Conservation (phyloP, 2,113 vertebrate species). For the Ardeotis arabs region DNA sequence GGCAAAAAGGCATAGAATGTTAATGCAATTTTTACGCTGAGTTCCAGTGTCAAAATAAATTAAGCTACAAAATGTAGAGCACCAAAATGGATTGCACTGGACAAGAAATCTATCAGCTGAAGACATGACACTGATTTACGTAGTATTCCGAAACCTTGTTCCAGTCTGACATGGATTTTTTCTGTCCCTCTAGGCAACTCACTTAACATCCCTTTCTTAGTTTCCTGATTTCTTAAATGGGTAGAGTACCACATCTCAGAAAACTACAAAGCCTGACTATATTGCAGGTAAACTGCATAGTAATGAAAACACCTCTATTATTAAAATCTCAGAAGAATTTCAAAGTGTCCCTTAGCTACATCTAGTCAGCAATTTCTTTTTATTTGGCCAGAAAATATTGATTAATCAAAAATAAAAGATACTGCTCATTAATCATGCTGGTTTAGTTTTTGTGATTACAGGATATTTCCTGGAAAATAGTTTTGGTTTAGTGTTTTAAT, state of each 20-base stretch:
- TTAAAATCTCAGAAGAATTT: neutral
- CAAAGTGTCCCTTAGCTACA: neutral
- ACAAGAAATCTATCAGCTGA: slow-evolving; percentile 42
- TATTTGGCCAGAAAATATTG: neutral
- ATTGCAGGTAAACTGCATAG: neutral
- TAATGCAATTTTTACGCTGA: slow-evolving; percentile 19
- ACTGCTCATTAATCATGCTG: neutral
- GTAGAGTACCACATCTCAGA: neutral
- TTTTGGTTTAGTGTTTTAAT: neutral
- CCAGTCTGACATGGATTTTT: neutral
- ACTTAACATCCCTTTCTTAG: neutral
- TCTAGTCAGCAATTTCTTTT: neutral
- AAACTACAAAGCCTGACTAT: neutral
- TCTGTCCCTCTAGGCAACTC: neutral
- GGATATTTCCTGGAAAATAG: neutral
- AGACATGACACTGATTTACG: slow-evolving; percentile 39
- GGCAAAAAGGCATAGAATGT: slow-evolving; percentile 16
- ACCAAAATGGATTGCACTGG: slow-evolving; percentile 9
- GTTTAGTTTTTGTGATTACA: neutral
- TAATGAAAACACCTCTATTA: neutral
- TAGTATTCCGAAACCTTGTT: slow-evolving; percentile 5
- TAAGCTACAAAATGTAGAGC: slow-evolving; percentile 25
- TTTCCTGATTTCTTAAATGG: neutral
- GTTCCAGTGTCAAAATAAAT: slow-evolving; percentile 46
- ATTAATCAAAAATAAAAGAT: neutral